These are phyloP conservation scores for Cantharis rufa DNA, from an alignment of 2,888 invertebrate species.

Conservation along the genomic window DNA sequence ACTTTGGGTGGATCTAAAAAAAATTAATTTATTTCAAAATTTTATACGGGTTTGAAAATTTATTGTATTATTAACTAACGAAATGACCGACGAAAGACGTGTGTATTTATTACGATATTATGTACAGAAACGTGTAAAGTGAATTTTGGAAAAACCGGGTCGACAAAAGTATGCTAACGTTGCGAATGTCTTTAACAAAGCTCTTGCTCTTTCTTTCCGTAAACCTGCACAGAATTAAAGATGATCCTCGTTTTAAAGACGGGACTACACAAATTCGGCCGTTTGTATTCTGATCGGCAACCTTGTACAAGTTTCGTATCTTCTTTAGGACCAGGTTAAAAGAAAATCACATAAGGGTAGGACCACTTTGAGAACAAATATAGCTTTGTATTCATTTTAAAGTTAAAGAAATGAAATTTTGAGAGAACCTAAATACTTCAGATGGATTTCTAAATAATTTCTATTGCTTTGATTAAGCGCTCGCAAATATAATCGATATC, in stretches of 20 bases:
- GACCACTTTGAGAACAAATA: conserved; percentile 27
- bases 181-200: conserved; percentile 42
- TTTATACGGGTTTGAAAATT: neutral
- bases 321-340: conserved; percentile 40
- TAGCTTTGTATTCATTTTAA: conserved; percentile 25
- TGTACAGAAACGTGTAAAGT: conserved; percentile 3
- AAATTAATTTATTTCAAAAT: conserved; percentile 36
- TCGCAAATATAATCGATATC: neutral
- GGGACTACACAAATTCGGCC: conserved; percentile 48
- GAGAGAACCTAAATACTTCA: neutral
- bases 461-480: neutral
- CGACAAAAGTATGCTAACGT: conserved; percentile 38
- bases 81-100: no score
- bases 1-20: conserved; percentile 79
- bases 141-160: conserved; percentile 40
- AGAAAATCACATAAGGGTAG: conserved; percentile 28
- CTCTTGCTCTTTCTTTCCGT: conserved; percentile 30
- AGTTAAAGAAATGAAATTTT: neutral
- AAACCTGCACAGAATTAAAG: conserved; percentile 42
- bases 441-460: neutral
- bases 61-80: neutral
- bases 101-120: neutral
- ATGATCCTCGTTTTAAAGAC: conserved; percentile 40
- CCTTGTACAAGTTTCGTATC: conserved; percentile 51
- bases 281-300: conserved; percentile 52